Evolutionary conservation across 1,140 invertebrate species (phyloP).

Genomic region (Leptopilina clavipes): DNA sequence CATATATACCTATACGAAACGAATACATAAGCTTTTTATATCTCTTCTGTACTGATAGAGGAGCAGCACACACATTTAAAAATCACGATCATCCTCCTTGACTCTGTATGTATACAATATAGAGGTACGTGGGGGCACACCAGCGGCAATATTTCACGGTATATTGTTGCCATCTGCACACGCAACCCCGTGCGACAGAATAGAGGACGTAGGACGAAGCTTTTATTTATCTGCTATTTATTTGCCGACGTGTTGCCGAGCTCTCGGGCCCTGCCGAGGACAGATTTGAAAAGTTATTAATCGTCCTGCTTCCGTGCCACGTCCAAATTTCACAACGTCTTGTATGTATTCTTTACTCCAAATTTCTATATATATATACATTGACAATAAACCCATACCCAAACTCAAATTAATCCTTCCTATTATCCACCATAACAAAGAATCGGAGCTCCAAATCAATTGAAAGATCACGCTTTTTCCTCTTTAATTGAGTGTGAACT

Average conservation of each 20-base stretch:
- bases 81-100: conserved; percentile 46
- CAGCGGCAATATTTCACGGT: conserved; percentile 72
- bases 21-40: conserved; percentile 38
- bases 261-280: conserved; percentile 65
- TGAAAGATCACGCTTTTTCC: conserved; percentile 22
- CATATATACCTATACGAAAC: conserved; percentile 38
- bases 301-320: conserved; percentile 63
- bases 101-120: conserved; percentile 32
- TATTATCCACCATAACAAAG: conserved; percentile 6
- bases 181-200: conserved; percentile 66
- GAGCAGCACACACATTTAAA: conserved; percentile 42
- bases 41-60: conserved; percentile 42
- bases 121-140: conserved; percentile 48
- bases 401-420: conserved; percentile 15
- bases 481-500: conserved; percentile 23
- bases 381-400: not conserved
- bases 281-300: conserved; percentile 75
- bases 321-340: conserved; percentile 29
- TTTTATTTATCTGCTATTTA: conserved; percentile 75
- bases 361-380: not conserved
- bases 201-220: conserved; percentile 61
- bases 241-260: conserved; percentile 70
- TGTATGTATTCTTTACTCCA: conserved; percentile 4
- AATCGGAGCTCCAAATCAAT: conserved; percentile 14
- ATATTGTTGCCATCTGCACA: conserved; percentile 76